These are phyloP conservation scores for Pollachius pollachius DNA, from an alignment of 2,113 vertebrate species.

Conservation along the genomic window DNA sequence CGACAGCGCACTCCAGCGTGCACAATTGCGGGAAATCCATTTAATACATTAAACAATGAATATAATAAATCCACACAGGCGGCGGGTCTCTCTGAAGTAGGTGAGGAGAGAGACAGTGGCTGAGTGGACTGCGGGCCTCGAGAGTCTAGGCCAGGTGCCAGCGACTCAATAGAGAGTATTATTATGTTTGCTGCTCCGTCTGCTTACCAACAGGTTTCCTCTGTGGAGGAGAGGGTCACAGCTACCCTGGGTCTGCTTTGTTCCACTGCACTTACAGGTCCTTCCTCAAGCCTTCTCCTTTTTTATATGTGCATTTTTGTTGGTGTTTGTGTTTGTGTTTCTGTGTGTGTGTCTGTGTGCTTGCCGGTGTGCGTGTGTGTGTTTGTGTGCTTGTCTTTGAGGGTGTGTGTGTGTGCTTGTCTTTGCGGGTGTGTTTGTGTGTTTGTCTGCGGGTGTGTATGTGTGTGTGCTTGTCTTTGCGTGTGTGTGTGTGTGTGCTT, in stretches of 20 bases:
- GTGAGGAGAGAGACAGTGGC: neutral
- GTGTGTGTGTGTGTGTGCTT: too few relatives aligned
- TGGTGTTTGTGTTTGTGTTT: too few relatives aligned
- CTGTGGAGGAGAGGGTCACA: constrained; percentile 19
- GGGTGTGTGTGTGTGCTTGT: too few relatives aligned
- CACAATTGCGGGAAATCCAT: neutral
- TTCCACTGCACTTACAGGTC: constrained; percentile 1
- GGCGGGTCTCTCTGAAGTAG: neutral
- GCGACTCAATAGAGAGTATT: constrained; percentile 26
- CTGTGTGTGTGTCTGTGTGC: too few relatives aligned
- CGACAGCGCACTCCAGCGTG: neutral
- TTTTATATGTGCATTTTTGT: too few relatives aligned
- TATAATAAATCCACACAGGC: neutral
- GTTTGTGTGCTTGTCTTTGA: too few relatives aligned
- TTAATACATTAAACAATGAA: neutral
- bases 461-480: too few relatives aligned
- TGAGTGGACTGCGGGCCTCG: constrained; percentile 6
- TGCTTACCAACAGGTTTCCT: constrained; percentile 24
- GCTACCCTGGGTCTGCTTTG: constrained; percentile 6
- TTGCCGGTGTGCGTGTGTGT: too few relatives aligned
- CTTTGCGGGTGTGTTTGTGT: too few relatives aligned
- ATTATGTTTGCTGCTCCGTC: constrained; percentile 6
- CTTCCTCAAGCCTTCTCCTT: too few relatives aligned
- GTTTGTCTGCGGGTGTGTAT: too few relatives aligned
- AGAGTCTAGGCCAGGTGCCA: constrained; percentile 26